These are phyloP conservation scores for Troilus luridus DNA, from an alignment of 2,888 invertebrate genomes.

Conservation along the genomic window DNA sequence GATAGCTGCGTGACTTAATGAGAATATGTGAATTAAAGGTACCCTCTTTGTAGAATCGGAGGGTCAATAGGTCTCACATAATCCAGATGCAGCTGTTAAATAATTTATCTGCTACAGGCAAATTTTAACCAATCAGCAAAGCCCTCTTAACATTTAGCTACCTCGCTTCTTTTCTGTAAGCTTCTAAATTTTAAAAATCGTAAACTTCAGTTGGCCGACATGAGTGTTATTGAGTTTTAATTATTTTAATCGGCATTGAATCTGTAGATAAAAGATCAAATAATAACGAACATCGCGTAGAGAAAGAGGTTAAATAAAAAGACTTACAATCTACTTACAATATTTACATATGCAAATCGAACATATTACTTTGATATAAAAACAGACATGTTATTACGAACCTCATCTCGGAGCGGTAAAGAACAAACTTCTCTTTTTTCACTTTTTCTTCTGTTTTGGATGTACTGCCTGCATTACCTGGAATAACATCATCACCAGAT, in stretches of 20 bases:
- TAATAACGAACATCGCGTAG: not conserved
- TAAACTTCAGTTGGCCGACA: no score
- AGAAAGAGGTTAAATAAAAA: not conserved
- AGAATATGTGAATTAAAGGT: no score
- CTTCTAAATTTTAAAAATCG: no score
- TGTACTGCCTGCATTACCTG: not conserved
- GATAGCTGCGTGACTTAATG: no score
- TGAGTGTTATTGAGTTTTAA: no score
- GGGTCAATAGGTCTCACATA: no score
- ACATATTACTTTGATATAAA: not conserved
- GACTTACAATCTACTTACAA: not conserved
- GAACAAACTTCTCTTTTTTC: not conserved
- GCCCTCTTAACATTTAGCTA: no score
- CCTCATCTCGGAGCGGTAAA: not conserved
- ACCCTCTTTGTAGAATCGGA: no score
- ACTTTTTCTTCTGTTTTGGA: not conserved
- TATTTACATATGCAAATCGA: conserved; percentile 22
- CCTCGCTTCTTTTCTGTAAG: no score
- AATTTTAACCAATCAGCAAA: no score
- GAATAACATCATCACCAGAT: not conserved
- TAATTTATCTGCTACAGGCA: no score
- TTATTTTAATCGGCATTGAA: not conserved
- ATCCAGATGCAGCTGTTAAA: no score
- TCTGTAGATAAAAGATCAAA: not conserved
- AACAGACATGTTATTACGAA: not conserved